phyloP scores from a whole-genome alignment of 2,797 vertebrate genomes.

The Falco biarmicus region DNA sequence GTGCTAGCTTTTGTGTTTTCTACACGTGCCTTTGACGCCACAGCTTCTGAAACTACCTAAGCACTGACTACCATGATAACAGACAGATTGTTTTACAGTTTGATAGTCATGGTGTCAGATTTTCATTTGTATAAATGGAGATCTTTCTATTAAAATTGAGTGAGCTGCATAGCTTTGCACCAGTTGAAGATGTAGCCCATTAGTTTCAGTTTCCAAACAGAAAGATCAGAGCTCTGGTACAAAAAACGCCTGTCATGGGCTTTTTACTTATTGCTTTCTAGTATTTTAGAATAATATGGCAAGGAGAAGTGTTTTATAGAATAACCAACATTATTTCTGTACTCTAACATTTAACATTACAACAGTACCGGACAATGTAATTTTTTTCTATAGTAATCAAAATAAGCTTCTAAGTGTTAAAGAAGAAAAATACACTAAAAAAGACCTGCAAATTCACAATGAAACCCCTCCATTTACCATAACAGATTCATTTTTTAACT shows the following conservation, averaged over 20 bases:
- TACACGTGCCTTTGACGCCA: neutral
- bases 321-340: neutral
- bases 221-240: neutral
- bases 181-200: neutral
- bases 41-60: neutral
- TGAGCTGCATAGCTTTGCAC: neutral
- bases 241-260: neutral
- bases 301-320: neutral
- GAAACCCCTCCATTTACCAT: neutral
- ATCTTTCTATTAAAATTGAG: neutral
- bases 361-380: neutral
- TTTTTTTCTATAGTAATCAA: neutral
- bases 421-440: neutral
- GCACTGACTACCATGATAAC: neutral
- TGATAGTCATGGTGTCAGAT: neutral
- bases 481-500: neutral
- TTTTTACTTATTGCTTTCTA: neutral
- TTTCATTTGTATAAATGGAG: neutral
- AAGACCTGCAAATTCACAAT: neutral
- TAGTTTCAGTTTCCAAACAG: neutral
- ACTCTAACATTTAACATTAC: neutral
- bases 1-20: neutral
- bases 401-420: neutral
- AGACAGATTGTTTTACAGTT: neutral
- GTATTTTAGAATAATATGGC: neutral